Conservation (phyloP, 2,113 vertebrate species). For the Corvus moneduloides region DNA sequence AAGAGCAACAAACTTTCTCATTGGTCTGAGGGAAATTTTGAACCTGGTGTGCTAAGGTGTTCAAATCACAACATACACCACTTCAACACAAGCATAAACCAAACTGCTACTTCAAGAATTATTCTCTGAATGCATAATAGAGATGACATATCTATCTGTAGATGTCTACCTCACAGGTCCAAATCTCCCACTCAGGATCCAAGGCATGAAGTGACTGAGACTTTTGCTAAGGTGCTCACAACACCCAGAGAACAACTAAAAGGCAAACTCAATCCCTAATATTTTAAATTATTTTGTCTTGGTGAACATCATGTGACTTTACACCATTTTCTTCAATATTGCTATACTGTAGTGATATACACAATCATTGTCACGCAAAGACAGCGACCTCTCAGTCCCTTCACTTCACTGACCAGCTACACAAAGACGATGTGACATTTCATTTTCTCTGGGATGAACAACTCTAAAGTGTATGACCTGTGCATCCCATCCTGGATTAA, state of each 20-base stretch:
- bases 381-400: background rate
- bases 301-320: background rate
- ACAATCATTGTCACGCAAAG: background rate
- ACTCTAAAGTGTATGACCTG: background rate
- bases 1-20: background rate
- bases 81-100: background rate
- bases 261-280: background rate
- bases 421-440: background rate
- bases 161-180: background rate
- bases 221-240: background rate
- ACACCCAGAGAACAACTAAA: background rate
- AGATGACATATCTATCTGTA: background rate
- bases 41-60: background rate
- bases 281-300: background rate
- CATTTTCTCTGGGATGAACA: background rate
- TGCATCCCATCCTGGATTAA: background rate
- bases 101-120: background rate
- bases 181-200: background rate
- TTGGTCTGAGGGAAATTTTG: background rate
- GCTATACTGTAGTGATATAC: background rate
- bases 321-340: background rate
- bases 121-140: background rate
- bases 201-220: background rate
- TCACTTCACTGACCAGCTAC: background rate
- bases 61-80: background rate